A percentile compares a stretch with the other conserved stretches of the same genome.
These are phyloP conservation scores for Alentia gelatinosa DNA, from an alignment of 2,888 invertebrate genomes.

Conservation along the genomic window DNA sequence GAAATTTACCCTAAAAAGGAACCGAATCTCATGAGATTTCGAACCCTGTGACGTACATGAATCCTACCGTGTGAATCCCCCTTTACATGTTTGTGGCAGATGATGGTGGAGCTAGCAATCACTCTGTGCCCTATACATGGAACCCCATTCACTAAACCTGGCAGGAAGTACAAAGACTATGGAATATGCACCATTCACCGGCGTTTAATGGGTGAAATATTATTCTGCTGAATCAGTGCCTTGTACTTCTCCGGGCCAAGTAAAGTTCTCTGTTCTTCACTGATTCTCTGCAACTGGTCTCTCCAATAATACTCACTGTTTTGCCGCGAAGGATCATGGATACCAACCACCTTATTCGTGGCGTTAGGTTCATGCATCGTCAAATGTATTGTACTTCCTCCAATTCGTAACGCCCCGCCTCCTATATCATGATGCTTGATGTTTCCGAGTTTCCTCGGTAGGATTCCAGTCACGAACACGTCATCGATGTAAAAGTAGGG, in stretches of 20 bases:
- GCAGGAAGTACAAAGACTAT: no score
- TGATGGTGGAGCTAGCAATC: no score
- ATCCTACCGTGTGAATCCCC: no score
- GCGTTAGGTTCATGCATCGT: neutral
- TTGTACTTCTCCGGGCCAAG: neutral
- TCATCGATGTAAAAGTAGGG: constrained; percentile 48
- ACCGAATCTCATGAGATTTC: no score
- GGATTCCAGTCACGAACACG: constrained; percentile 18
- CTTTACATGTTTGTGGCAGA: no score
- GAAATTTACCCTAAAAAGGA: no score
- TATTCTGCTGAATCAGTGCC: neutral
- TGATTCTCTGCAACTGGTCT: neutral
- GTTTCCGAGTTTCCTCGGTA: neutral
- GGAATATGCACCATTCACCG: no score
- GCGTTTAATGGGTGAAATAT: no score
- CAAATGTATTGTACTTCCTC: no score
- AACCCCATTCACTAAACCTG: no score
- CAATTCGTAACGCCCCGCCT: neutral
- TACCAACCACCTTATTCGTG: neutral
- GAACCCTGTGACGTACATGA: no score
- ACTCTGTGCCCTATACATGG: no score
- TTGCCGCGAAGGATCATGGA: neutral
- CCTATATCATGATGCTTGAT: neutral
- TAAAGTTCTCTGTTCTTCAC: neutral
- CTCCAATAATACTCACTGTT: neutral